A percentile compares a stretch with the other conserved stretches of the same genome.
Conservation (phyloP, 2,113 vertebrate genomes). For the Mustelus asterias region DNA sequence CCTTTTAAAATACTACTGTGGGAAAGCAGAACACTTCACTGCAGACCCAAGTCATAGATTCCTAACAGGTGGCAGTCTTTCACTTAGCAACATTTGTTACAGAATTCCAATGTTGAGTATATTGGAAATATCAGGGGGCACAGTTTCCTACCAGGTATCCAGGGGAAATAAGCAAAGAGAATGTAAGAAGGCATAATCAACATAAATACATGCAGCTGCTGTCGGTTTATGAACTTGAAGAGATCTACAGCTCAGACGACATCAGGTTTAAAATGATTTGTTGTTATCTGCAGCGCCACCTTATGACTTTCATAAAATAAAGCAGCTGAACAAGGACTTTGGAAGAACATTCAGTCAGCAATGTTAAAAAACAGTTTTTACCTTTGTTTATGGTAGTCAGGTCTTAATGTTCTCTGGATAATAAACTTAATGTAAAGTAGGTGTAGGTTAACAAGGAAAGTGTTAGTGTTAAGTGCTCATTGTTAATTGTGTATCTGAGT, state of each 20-base stretch:
- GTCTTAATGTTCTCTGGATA: background rate
- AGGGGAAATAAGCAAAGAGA: constrained; percentile 56
- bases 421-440: background rate
- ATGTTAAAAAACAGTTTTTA: background rate
- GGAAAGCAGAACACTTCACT: constrained; percentile 70
- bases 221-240: constrained; percentile 48
- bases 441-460: background rate
- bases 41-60: constrained; percentile 60
- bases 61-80: constrained; percentile 70
- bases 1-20: constrained; percentile 79
- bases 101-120: constrained; percentile 49
- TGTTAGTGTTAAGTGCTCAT: background rate
- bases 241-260: background rate
- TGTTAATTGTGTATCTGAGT: background rate
- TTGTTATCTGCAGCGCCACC: constrained; percentile 25
- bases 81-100: constrained; percentile 77
- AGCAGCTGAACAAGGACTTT: background rate
- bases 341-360: background rate
- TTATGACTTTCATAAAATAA: constrained; percentile 20
- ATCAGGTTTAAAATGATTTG: background rate
- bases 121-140: constrained; percentile 66
- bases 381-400: background rate
- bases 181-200: constrained; percentile 57
- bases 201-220: constrained; percentile 37
- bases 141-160: constrained; percentile 70